Evolutionary conservation across 2,797 vertebrate genomes (phyloP), one percentile per base, ranked within the genome.

Genomic region (Urocyon cinereoargenteus): DNA sequence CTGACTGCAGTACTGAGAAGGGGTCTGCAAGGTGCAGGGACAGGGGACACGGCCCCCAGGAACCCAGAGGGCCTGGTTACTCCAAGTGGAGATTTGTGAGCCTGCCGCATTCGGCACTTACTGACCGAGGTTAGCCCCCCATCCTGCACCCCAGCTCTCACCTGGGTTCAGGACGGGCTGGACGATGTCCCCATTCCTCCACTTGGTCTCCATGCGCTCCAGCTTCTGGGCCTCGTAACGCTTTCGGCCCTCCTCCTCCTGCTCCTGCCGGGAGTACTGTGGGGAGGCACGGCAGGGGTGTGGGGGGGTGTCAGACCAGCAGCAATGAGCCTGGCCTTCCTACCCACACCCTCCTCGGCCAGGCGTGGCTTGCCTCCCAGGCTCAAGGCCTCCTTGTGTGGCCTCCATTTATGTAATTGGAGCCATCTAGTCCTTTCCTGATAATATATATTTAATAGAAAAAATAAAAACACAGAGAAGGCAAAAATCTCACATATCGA

Each of bases 201-300:
- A 99, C 97, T 99, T 99, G 10, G 99, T 99, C 98, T 99, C 99
- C 98, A 99, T 96, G 79, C 99, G 99, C 73, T 99, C 99, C 93
- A 99, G 97, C 97, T 99, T 99, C 98, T 99, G 99, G 90, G 99
- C 99, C 83, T 99, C 99, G 0, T 99, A 99, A 72, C 99, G 99
- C 94, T 99, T 99, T 95, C 98, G 99, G 55, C 99, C 99, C 96
- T 99, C 99, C 0, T 99, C 99, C 96, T 99, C 99, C 97, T 99
- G 98, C 81, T 99, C 99, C 93, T 98, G 98, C 61, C 98, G 99
- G 0, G 68, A 92, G 15, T 99, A 99, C 99, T 99, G 96, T 1
- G 2, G 98, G 91, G 72, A 87, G 87, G 3, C 51, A n/a, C 31
- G 53, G n/a, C 2, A 0, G 12, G 13, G 21, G 28, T 45, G 40